A percentile compares a stretch with the other conserved stretches of the same genome.
These are phyloP conservation scores for Colaptes auratus DNA, from an alignment of 2,113 vertebrate genomes.

Conservation along the genomic window DNA sequence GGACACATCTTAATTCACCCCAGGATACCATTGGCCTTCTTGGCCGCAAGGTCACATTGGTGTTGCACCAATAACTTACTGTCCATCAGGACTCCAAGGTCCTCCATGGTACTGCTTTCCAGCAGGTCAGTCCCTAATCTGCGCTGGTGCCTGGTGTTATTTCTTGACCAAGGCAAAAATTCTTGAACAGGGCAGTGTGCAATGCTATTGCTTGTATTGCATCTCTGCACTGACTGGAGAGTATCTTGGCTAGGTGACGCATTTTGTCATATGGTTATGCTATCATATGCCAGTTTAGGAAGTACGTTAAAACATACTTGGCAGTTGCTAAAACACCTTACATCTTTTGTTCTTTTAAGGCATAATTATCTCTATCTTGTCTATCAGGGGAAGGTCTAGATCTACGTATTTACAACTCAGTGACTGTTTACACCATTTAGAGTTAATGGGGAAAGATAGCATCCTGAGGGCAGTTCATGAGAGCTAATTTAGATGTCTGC, in stretches of 20 bases:
- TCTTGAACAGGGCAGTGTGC: neutral
- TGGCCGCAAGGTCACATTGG: no score
- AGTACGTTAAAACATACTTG: neutral
- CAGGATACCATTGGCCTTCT: no score
- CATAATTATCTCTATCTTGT: neutral
- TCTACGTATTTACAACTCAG: neutral
- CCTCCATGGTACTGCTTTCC: no score
- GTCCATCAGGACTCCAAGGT: no score
- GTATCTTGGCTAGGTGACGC: neutral
- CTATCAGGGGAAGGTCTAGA: neutral
- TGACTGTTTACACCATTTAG: slow-evolving; percentile 2
- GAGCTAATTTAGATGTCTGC: neutral
- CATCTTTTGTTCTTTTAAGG: neutral
- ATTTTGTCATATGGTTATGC: neutral
- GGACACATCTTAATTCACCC: no score
- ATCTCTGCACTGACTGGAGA: neutral
- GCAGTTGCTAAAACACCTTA: neutral
- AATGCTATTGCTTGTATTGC: neutral
- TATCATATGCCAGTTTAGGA: neutral
- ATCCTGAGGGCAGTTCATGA: neutral
- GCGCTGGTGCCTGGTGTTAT: no score
- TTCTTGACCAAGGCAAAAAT: neutral
- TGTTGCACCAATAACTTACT: no score
- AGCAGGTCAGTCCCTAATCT: no score
- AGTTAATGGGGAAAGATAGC: neutral